Evolutionary conservation across 1,140 invertebrate species (phyloP).

Genomic region (Rhizoglyphus robini): DNA sequence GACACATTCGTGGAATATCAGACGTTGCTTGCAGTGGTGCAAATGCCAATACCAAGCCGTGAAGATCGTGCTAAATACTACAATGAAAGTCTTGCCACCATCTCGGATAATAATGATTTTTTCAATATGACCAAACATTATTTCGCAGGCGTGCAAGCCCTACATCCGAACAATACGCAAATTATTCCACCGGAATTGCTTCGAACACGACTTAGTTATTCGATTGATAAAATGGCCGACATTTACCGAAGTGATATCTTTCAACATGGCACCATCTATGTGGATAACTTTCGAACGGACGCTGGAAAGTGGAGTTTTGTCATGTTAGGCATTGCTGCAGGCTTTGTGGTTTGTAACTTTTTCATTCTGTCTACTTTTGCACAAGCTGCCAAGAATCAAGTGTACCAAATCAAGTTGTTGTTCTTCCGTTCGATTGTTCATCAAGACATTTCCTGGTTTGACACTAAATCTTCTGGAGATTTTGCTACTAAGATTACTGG

Average conservation of each 20-base stretch:
- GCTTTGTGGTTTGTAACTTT: constrained; percentile 4
- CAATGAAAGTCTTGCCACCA: neutral
- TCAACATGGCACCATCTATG: neutral
- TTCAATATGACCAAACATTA: neutral
- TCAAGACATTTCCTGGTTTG: too few species aligned
- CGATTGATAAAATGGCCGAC: neutral
- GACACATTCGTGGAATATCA: constrained; percentile 19
- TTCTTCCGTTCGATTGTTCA: constrained; percentile 40
- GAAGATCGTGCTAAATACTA: neutral
- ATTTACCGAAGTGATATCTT: neutral
- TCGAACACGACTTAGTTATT: neutral
- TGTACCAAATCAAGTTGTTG: constrained; percentile 27
- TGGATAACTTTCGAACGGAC: neutral
- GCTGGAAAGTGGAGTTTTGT: neutral
- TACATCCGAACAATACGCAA: neutral
- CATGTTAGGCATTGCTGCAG: neutral
- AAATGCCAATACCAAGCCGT: neutral
- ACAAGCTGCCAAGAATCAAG: too few species aligned
- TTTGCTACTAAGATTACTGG: constrained; percentile 61
- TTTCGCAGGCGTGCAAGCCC: too few species aligned
- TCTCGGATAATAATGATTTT: neutral
- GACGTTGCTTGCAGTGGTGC: neutral
- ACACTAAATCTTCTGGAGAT: too few species aligned
- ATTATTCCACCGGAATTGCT: neutral
- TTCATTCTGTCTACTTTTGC: constrained; percentile 17